Evolutionary conservation across 2,888 invertebrate species (phyloP), one percentile per base, ranked within the genome.

Genomic region (Mechanitis mazaeus): DNA sequence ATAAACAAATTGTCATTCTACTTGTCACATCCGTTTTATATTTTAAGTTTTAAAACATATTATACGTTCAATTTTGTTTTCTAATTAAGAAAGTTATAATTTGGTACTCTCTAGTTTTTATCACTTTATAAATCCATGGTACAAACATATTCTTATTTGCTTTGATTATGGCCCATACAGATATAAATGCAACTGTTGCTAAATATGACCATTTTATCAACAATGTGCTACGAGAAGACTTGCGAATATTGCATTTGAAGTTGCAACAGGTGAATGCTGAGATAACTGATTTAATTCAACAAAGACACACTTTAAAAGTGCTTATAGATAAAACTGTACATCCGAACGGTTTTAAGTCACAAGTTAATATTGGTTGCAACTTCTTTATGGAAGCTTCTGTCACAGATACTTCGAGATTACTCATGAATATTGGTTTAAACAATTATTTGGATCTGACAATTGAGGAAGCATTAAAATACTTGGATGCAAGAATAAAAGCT

Each of bases 321-420:
- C 81, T 95, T 3, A 79, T 92, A 56, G 90, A 92, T 61, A 90
- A 91, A 45, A 84, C 87, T 3, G 76, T 91, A 0, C 87, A 92
- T 55, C 88, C 92, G 4, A 60, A 77, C 31, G 87, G 89, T 2
- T 87, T 87, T 58, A 88, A 88, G 75, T 80, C 84, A 3, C 88
- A 89, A 74, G 91, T 97, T 35, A 95, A 97, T 77, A 84, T 97
- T 42, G 97, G 97, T n/a, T 94, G 94, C 71, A 95, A 94, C 78
- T 94, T 96, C 70, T 97, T 95, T 73, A 93, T 95, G 78, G 94
- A 96, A 79, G 95, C 95, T 0, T 86, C 93, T 60, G 93, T 96
- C 58, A 84, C 91, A 58, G 93, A 95, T 75, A 87, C 93, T 1
- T 92, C 93, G 0, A 91, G 83, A 50, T 92, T 97, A 58, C 84